These are phyloP conservation scores for Arctopsyche grandis DNA, from an alignment of 1,140 invertebrate species.

Conservation along the genomic window DNA sequence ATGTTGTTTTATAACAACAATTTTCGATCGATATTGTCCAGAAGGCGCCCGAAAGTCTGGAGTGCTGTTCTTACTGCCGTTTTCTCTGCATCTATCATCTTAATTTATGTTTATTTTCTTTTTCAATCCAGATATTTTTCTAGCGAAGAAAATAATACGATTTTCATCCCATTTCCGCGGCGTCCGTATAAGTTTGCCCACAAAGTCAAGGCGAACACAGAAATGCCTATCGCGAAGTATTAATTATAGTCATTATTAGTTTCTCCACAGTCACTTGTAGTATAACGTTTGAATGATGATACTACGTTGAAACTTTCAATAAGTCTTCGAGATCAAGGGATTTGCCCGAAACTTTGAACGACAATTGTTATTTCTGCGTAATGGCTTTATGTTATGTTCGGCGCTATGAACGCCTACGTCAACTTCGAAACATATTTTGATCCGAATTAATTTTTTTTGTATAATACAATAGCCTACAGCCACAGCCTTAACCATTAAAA, in stretches of 20 bases:
- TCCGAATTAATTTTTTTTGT: no score
- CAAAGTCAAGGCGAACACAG: not conserved
- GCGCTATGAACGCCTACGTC: no score
- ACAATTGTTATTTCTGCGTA: conserved; percentile 1
- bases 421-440: no score
- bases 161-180: not conserved
- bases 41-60: conserved; percentile 19
- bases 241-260: conserved; percentile 6
- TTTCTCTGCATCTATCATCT: conserved; percentile 26
- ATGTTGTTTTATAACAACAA: not conserved
- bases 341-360: conserved; percentile 8
- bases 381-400: no score
- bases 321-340: not conserved
- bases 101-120: conserved; percentile 29
- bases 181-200: not conserved
- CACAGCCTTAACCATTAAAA: no score
- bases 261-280: not conserved
- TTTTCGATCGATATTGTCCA: not conserved
- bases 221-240: not conserved
- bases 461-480: no score
- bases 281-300: conserved; percentile 21
- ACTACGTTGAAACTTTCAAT: not conserved
- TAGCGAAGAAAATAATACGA: not conserved
- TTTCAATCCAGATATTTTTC: conserved; percentile 21
- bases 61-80: conserved; percentile 1